Base-by-base conservation (phyloP, 1,140 invertebrate genomes). In the Microplitis mediator region DNA sequence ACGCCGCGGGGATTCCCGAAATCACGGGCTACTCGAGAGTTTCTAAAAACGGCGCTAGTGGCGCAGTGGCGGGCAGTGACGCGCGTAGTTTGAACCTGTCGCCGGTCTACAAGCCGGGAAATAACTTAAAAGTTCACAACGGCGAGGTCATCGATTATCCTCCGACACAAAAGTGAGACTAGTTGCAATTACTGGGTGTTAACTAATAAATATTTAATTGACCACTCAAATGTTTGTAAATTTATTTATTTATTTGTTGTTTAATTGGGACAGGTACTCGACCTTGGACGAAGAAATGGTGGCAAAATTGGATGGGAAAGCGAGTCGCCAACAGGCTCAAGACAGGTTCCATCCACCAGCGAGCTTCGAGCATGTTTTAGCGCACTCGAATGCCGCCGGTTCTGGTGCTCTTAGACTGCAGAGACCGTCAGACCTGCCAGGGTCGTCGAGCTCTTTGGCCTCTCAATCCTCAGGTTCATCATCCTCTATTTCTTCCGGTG, bases 341-440 rank as follows among this genome's bases (percentile, higher is more conserved):
- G 79, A 86, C 0, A 78, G 86, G 34, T 87, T 82, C 56, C 80
- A 82, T 62, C 83, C 85, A 3, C 78, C 82, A 1, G 79, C 82
- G 0, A 74, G 71, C 23, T 83, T 82, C 65, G 80, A 82, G 23
- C 77, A 79, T 8, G 72, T 56, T 45, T 14, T 75, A 8, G 71
- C 72, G 23, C 78, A 79, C 52, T 60, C 72, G n/a, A 79, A 79
- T 61, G 72, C 23, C 23, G 23, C 1, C 23, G 23, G 23, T 23
- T 23, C 23, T 23, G 23, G 23, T 23, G 23, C 23, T 23, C 23
- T 39, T 39, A 23, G 35, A 36, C 13, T 64, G 62, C 62, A 39
- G 11, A 61, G 31, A 4, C 4, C 31, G 31, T 2, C 34, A 36
- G 50, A 23, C 45, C 31, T 51, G 6, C 13, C 36, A 32, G 31